These are phyloP conservation scores for Drosophila parvula DNA, from an alignment of 1,140 invertebrate genomes.

Conservation along the genomic window DNA sequence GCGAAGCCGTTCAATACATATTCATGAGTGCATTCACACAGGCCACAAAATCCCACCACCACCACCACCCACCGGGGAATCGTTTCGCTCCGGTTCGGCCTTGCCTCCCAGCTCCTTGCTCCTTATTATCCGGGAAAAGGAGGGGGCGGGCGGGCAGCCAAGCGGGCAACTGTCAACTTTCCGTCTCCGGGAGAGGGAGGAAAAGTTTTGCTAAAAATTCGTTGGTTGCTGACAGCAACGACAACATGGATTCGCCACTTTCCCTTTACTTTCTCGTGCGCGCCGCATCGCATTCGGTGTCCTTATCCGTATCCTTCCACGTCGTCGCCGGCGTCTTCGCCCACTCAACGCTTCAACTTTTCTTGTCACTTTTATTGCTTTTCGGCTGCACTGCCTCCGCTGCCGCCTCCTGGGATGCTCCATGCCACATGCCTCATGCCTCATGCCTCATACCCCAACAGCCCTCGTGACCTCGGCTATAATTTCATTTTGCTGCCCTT, in stretches of 20 bases:
- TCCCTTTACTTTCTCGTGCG: conserved; percentile 12
- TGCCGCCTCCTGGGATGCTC: conserved; percentile 15
- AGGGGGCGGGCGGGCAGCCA: conserved; percentile 7
- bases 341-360: conserved; percentile 55
- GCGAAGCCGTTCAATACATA: conserved; percentile 38
- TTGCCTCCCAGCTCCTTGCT: neutral
- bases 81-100: conserved; percentile 13
- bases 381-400: conserved; percentile 59
- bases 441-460: neutral
- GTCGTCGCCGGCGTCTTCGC: conserved; percentile 10
- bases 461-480: conserved; percentile 63
- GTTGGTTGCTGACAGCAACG: conserved; percentile 57
- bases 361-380: conserved; percentile 54
- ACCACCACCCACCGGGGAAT: conserved; percentile 13
- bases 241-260: conserved; percentile 36
- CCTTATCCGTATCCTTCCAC: conserved; percentile 18
- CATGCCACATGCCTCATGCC: neutral
- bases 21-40: conserved; percentile 48
- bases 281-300: conserved; percentile 4
- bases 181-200: neutral
- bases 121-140: neutral
- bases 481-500: conserved; percentile 77
- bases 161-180: conserved; percentile 47
- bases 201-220: conserved; percentile 64
- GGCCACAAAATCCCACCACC: conserved; percentile 26